Evolutionary conservation across 2,113 vertebrate species (phyloP).

Genomic region (Leptobrachium leishanense): DNA sequence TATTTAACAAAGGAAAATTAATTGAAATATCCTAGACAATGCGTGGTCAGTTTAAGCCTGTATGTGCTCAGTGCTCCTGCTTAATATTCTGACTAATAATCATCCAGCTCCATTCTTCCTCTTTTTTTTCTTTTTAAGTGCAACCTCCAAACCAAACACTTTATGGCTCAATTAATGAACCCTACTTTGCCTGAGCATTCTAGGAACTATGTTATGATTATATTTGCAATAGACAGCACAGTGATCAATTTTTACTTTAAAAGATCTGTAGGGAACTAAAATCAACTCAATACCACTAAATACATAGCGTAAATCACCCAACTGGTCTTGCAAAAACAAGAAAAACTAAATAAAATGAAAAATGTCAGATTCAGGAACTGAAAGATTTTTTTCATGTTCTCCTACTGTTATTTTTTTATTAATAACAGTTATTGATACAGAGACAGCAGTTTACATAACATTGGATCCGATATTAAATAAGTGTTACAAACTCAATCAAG

Average conservation of each 20-base stretch:
- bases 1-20: no score
- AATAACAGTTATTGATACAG: no score
- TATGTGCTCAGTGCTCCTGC: background rate
- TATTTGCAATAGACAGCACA: slow-evolving; percentile 12
- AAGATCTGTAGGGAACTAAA: slow-evolving; percentile 23
- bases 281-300: slow-evolving; percentile 27
- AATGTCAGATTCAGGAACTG: background rate
- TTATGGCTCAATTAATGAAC: slow-evolving; percentile 40
- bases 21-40: no score
- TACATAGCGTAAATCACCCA: slow-evolving; percentile 20
- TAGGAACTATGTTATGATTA: slow-evolving; percentile 12
- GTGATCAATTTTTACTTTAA: slow-evolving; percentile 19
- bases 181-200: slow-evolving; percentile 15
- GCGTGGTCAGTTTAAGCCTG: background rate
- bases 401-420: background rate
- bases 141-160: slow-evolving; percentile 10
- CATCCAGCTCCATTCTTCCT: slow-evolving; percentile 5
- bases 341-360: slow-evolving; percentile 20
- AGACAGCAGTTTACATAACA: no score
- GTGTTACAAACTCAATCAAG: no score
- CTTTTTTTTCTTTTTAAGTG: slow-evolving; percentile 7
- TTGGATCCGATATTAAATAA: no score
- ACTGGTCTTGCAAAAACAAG: background rate
- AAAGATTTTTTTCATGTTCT: background rate
- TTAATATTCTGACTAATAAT: slow-evolving; percentile 9